These are phyloP conservation scores for Eriosoma lanigerum DNA, from an alignment of 1,140 invertebrate genomes.

Conservation along the genomic window DNA sequence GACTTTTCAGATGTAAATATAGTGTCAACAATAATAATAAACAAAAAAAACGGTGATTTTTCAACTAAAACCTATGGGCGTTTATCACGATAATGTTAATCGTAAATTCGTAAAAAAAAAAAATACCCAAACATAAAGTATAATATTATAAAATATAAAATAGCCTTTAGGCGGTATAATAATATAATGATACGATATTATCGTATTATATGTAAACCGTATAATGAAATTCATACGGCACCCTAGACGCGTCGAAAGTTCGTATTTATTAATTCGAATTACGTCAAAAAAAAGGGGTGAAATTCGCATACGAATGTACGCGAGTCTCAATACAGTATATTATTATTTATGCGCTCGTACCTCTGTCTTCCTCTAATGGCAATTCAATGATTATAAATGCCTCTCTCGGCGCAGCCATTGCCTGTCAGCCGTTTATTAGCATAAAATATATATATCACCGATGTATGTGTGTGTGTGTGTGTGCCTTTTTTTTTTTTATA, in stretches of 20 bases:
- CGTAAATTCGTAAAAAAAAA: too few relatives aligned
- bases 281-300: conserved; percentile 51
- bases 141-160: too few relatives aligned
- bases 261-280: conserved; percentile 50
- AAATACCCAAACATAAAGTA: too few relatives aligned
- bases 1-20: too few relatives aligned
- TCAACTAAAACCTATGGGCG: too few relatives aligned
- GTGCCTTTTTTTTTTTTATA: conserved; percentile 24
- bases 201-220: conserved; percentile 17
- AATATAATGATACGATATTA: too few relatives aligned
- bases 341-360: conserved; percentile 46
- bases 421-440: conserved; percentile 48
- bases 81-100: too few relatives aligned
- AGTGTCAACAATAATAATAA: too few relatives aligned
- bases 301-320: conserved; percentile 24
- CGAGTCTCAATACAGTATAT: conserved; percentile 31
- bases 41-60: too few relatives aligned
- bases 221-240: conserved; percentile 39
- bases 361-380: conserved; percentile 47
- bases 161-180: too few relatives aligned
- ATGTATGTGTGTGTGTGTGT: too few relatives aligned
- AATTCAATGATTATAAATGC: conserved; percentile 50
- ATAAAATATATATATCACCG: conserved; percentile 50
- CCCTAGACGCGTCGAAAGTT: conserved; percentile 33
- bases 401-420: background rate